These are phyloP conservation scores for Ashinkailepas kermadecensis DNA, from an alignment of 2,888 invertebrate species.

Conservation along the genomic window DNA sequence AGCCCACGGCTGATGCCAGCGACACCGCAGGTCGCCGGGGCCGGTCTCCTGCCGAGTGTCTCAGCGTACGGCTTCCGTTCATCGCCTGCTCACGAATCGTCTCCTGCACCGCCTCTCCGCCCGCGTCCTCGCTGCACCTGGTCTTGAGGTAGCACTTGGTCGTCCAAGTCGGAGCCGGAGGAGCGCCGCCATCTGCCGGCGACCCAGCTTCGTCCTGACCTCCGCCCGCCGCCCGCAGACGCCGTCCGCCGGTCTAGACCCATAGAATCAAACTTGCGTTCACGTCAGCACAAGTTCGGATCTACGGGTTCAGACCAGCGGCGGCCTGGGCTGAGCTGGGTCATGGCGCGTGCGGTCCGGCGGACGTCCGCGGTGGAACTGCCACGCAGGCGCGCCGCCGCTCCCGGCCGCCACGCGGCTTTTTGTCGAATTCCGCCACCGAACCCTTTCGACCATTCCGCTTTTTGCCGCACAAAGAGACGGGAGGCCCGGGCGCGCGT, in stretches of 20 bases:
- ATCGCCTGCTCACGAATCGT: too few relatives aligned
- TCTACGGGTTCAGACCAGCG: constrained; percentile 4
- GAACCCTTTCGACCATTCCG: neutral
- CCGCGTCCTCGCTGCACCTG: too few relatives aligned
- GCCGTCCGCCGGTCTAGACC: neutral
- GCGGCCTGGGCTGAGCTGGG: neutral
- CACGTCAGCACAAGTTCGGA: neutral
- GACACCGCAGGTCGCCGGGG: too few relatives aligned
- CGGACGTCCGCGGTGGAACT: neutral
- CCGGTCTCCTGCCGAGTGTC: too few relatives aligned
- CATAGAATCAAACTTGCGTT: constrained; percentile 6
- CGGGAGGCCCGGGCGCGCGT: too few relatives aligned
- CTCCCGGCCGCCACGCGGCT: neutral
- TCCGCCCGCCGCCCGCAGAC: neutral
- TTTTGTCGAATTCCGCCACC: constrained; percentile 8
- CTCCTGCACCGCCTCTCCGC: too few relatives aligned
- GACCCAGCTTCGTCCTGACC: neutral
- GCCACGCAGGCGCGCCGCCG: neutral
- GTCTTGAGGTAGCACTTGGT: too few relatives aligned
- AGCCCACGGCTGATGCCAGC: too few relatives aligned
- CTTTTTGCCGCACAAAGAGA: neutral
- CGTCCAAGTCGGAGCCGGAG: too few relatives aligned
- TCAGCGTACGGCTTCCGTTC: too few relatives aligned
- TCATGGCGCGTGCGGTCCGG: neutral
- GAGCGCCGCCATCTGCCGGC: too few relatives aligned